Base-by-base conservation (phyloP, 2,113 vertebrate species). In the Callithrix jacchus region DNA sequence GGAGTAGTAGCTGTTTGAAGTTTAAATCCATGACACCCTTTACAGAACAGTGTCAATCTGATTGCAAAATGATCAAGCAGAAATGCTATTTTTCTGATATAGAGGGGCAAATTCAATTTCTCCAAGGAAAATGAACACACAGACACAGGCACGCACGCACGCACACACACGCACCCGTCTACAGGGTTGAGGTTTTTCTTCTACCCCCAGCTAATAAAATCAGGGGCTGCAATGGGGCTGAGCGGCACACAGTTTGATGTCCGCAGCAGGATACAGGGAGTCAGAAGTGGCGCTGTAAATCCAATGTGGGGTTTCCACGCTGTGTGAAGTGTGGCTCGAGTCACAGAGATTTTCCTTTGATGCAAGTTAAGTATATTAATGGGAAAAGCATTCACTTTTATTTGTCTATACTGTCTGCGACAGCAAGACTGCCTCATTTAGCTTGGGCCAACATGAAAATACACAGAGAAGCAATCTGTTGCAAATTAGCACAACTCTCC, bases 221-320 rank as follows among this genome's bases (percentile, higher is more conserved):
- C 98, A 98, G 98, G 97, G 98, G 98, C 98, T 97, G 97, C 98
- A 98, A 98, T 97, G 98, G 99, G 98, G 98, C 98, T 95, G 94
- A 98, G 98, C 97, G 98, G 99, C 99, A 98, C 97, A 97, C 82
- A 98, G 98, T 99, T 99, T 99, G 99, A 99, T 99, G 98, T 99
- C 98, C 98, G 97, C 98, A 98, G 98, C 99, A 98, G 98, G 98
- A 99, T 97, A 98, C 98, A 95, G 96, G 97, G 96, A 99, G 99
- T 99, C 99, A 99, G 98, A 98, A 99, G 98, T 96, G 98, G 97
- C 86, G 97, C 98, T 98, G 98, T 99, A 99, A 99, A 99, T 99
- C 98, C 98, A 99, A 91, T 87, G 98, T 94, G 97, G 97, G 98
- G 98, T 97, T 99, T 98, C 98, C 79, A 98, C 98, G 94, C 97